Percentiles rank a stretch among this genome's conserved stretches.
These are phyloP conservation scores for Abramis brama DNA, from an alignment of 2,113 vertebrate genomes.

Conservation along the genomic window DNA sequence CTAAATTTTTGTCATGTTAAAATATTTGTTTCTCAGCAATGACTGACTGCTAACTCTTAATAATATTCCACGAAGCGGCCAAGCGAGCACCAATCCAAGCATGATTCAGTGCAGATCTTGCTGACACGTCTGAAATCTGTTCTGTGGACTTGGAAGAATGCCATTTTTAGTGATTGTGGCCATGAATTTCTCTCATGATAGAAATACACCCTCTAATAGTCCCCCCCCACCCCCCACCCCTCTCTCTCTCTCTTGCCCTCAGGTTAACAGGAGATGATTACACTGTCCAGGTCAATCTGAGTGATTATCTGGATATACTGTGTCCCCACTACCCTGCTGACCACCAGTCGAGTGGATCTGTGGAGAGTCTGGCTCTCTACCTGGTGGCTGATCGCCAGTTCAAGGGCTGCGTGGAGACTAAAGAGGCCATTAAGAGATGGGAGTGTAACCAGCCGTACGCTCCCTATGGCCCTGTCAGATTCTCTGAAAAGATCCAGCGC, in stretches of 20 bases:
- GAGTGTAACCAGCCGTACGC: slow-evolving; percentile 91
- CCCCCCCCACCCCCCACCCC: slow-evolving; percentile 53
- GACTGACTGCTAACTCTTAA: slow-evolving; percentile 39
- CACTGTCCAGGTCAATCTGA: slow-evolving; percentile 90
- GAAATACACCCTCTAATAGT: slow-evolving; percentile 47
- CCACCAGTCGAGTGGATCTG: slow-evolving; percentile 69
- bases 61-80: slow-evolving; percentile 42
- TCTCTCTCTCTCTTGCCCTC: slow-evolving; percentile 42
- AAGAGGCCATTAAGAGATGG: slow-evolving; percentile 91
- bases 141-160: slow-evolving; percentile 33
- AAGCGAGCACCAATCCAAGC: background rate
- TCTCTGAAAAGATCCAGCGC: slow-evolving; percentile 97
- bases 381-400: slow-evolving; percentile 87
- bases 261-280: slow-evolving; percentile 89
- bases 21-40: slow-evolving; percentile 14
- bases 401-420: slow-evolving; percentile 87
- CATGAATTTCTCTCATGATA: slow-evolving; percentile 40
- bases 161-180: slow-evolving; percentile 38
- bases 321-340: slow-evolving; percentile 85
- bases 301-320: slow-evolving; percentile 97
- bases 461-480: slow-evolving; percentile 88
- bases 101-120: slow-evolving; percentile 49
- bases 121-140: slow-evolving; percentile 41
- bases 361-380: slow-evolving; percentile 89
- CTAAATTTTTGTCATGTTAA: background rate